phyloP scores from a whole-genome alignment of 2,797 vertebrate genomes.

The Neosalanx taihuensis region DNA sequence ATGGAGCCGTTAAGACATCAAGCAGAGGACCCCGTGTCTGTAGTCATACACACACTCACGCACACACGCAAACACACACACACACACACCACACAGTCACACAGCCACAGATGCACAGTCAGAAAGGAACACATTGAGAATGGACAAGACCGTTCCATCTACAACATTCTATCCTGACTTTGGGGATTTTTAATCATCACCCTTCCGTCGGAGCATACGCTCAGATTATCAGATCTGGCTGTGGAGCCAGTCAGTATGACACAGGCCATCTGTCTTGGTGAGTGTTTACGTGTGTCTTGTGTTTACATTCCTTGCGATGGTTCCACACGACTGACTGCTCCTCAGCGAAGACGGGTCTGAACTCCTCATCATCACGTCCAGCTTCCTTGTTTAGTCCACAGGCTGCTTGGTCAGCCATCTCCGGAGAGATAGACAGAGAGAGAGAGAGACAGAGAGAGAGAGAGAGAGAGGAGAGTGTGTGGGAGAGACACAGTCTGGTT shows the following conservation, averaged over 20 bases:
- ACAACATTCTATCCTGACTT: not conserved
- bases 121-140: not conserved
- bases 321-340: not conserved
- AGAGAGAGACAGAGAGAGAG: too few relatives aligned
- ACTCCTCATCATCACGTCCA: not conserved
- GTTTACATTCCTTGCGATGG: not conserved
- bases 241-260: too few relatives aligned
- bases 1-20: not conserved
- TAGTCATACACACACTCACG: constrained; percentile 5
- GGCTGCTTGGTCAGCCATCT: not conserved
- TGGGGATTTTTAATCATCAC: not conserved
- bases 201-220: not conserved
- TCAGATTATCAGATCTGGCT: too few relatives aligned
- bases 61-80: not conserved
- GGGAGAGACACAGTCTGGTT: too few relatives aligned
- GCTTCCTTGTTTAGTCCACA: not conserved
- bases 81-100: constrained; percentile 1
- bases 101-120: not conserved
- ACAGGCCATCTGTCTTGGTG: not conserved
- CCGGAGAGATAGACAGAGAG: too few relatives aligned
- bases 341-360: not conserved
- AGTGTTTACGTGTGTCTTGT: not conserved
- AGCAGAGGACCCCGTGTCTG: constrained; percentile 15
- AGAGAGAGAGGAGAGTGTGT: too few relatives aligned
- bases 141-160: not conserved